Base-by-base conservation (phyloP, 1,140 invertebrate genomes). In the Notospermus geniculatus region DNA sequence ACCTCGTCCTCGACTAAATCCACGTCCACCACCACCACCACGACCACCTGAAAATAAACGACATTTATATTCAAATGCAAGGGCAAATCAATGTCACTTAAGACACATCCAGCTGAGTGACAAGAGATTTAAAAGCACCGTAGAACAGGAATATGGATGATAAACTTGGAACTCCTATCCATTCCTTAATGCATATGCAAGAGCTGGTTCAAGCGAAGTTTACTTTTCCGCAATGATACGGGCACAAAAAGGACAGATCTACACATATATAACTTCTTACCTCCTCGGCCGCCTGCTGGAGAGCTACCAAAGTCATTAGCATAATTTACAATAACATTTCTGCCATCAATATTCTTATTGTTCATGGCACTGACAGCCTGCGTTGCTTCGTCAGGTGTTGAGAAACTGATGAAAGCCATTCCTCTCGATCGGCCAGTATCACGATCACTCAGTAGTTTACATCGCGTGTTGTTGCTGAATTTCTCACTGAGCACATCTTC, bases 371-470 rank as follows among this genome's bases (percentile, higher is more conserved):
- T 54, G 45, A 45, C 41, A 19, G 64, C 64, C 15, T 41, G 27
- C 30, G 52, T 45, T 19, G 64, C 64, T 36, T 46, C 58, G 1
- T 63, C 64, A 19, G 53, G 23, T 4, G 60, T 54, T 28, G 46
- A 23, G 54, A 66, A 66, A 17, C 63, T 61, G 15, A 66, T 54
- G 57, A 66, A 66, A 4, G 56, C 64, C 39, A 63, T 54, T 19
- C 68, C 68, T 63, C 43, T 64, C 1, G 62, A 54, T 53, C 62
- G 67, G 29, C 65, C 65, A 36, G 65, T 61, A 36, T 70, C 65
- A 19, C 30, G 41, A 55, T 60, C 57, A 13, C 60, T 70, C 29
- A 62, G 57, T 2, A 70, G 60, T 41, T 65, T 58, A 29, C 58
- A 62, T 27, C 53, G 23, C 13, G 53, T 50, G n/a, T 62, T 60